These are phyloP conservation scores for Phasia obesa DNA, from an alignment of 2,888 invertebrate species.

Conservation along the genomic window DNA sequence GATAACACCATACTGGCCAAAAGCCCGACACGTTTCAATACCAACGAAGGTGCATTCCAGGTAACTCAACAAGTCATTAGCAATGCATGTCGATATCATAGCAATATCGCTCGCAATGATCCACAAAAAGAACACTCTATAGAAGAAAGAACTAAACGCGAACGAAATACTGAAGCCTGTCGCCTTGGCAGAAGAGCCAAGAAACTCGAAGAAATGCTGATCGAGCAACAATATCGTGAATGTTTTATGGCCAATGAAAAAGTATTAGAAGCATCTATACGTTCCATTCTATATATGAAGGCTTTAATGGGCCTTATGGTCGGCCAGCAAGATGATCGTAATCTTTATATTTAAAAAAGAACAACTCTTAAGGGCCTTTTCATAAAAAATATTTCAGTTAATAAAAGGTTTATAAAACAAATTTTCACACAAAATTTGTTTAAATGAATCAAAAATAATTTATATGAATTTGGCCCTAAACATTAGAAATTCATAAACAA, in stretches of 20 bases:
- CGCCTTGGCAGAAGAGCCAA: slow-evolving; percentile 74
- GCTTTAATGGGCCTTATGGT: slow-evolving; percentile 74
- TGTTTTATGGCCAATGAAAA: slow-evolving; percentile 71
- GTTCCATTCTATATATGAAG: slow-evolving; percentile 76
- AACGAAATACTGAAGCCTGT: slow-evolving; percentile 72
- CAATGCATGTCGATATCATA: slow-evolving; percentile 74
- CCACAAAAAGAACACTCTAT: slow-evolving; percentile 66
- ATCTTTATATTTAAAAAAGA: slow-evolving; percentile 33
- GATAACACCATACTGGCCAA: slow-evolving; percentile 3
- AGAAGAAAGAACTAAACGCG: slow-evolving; percentile 63
- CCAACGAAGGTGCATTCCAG: slow-evolving; percentile 70
- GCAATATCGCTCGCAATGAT: slow-evolving; percentile 70
- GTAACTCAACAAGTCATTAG: slow-evolving; percentile 31
- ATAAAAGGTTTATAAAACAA: too few species aligned
- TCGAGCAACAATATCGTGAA: slow-evolving; percentile 74
- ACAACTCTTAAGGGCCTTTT: neutral
- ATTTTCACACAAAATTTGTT: too few species aligned
- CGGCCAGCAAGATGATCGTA: slow-evolving; percentile 31
- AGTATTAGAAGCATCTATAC: slow-evolving; percentile 75
- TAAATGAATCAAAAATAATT: too few species aligned
- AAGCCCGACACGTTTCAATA: slow-evolving; percentile 13
- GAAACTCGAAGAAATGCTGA: slow-evolving; percentile 74
- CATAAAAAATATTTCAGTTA: too few species aligned
- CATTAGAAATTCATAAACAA: neutral
- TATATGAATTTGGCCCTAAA: too few species aligned